phyloP scores from a whole-genome alignment of 2,888 invertebrate species.

The Branchinecta sandiegonensis region DNA sequence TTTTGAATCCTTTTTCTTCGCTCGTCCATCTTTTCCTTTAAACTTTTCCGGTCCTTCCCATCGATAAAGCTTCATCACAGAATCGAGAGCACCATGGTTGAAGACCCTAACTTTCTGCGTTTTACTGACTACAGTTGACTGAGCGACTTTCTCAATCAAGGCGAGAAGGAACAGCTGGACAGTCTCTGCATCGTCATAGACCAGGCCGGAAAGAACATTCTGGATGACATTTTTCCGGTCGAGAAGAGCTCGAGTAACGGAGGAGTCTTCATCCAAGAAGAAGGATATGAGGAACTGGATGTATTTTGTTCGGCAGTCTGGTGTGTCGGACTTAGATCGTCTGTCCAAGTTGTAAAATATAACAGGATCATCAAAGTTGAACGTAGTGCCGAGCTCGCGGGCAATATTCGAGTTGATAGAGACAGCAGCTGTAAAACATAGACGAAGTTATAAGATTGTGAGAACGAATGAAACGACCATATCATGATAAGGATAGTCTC shows the following conservation, averaged over 20 bases:
- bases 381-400: not conserved
- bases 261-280: not conserved
- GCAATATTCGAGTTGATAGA: constrained; percentile 3
- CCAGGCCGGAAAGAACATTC: not conserved
- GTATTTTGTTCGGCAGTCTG: not conserved
- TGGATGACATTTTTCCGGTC: constrained; percentile 7
- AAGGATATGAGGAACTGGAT: constrained; percentile 9
- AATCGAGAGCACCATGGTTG: constrained; percentile 1
- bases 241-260: not conserved
- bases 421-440: not conserved
- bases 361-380: not conserved
- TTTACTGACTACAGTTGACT: not conserved
- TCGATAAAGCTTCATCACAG: not conserved
- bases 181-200: constrained; percentile 1
- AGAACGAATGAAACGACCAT: too few species aligned
- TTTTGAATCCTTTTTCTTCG: constrained; percentile 4
- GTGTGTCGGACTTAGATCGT: not conserved
- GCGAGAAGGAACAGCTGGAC: constrained; percentile 10
- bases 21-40: not conserved
- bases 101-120: constrained; percentile 8
- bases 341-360: constrained; percentile 1
- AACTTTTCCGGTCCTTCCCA: constrained; percentile 15
- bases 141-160: constrained; percentile 11
- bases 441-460: too few species aligned
- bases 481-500: too few species aligned